phyloP scores from a whole-genome alignment of 2,113 vertebrate species.

The Oreochromis tanganicae region DNA sequence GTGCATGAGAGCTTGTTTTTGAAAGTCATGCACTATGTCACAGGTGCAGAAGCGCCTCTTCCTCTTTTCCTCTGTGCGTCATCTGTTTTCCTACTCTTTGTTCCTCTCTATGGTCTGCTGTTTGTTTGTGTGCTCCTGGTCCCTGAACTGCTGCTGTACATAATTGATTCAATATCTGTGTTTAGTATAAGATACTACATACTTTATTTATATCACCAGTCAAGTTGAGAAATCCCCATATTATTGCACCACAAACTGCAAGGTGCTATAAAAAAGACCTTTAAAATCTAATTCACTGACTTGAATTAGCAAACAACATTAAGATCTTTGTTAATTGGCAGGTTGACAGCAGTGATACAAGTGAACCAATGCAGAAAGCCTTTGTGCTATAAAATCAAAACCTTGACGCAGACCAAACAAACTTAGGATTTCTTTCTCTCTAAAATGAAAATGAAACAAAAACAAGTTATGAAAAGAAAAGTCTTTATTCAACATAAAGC shows the following conservation, averaged over 20 bases:
- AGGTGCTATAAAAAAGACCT: background rate
- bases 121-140: background rate
- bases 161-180: fast-evolving
- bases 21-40: background rate
- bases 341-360: background rate
- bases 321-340: background rate
- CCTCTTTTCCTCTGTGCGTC: background rate
- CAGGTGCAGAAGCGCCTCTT: background rate
- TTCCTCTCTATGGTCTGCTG: background rate
- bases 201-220: background rate
- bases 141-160: background rate
- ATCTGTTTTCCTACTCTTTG: background rate
- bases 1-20: background rate
- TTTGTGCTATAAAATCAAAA: background rate
- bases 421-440: fast-evolving
- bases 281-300: background rate
- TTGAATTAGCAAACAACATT: background rate
- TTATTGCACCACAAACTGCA: background rate
- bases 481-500: slow-evolving; percentile 64
- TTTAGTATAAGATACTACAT: background rate
- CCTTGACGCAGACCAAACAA: background rate
- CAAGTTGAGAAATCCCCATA: background rate
- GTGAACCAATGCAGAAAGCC: background rate
- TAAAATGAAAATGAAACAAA: background rate
- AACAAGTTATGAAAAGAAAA: slow-evolving; percentile 44